Base-by-base conservation (phyloP, 53 echinoderm and acorn worm genomes). In the Echinarachnius parma region DNA sequence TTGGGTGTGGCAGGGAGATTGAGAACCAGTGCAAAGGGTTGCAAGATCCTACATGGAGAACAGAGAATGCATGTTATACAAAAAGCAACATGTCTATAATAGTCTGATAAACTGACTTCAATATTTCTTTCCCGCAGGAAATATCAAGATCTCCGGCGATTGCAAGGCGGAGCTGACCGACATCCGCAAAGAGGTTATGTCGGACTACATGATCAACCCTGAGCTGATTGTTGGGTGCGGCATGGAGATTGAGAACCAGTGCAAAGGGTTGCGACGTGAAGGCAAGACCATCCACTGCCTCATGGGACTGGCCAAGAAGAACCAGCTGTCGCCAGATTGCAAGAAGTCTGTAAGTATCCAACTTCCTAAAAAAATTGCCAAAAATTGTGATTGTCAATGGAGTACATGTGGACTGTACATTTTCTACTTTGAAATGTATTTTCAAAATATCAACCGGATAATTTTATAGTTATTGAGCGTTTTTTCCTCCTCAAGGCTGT, bases 211-310 rank as follows among this genome's bases (percentile, higher is more conserved):
- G 85, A 53, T 95, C 28, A 85, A 95, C 53, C 96, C 90, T 4
- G 90, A 87, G 69, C 81, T 95, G 19, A 78, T 95, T 36, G 34
- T 57, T 9, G 31, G 24, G 19, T 95, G 96, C 66, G 37, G 28
- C 22, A 29, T 8, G 0, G 87, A 95, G 34, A 95, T 95, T 14
- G 77, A 45, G 1, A n/a, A 5, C 0, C 30, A 64, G 0, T 85
- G 88, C 25, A 54, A 61, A 9, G 84, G 84, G 1, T 42, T 95
- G 21, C 79, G 86, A 26, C 78, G 87, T 11, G 87, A 87, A 37
- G 96, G 96, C 3, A 87, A 79, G 70, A 95, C 96, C 5, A 79
- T 95, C 29, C 90, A 95, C 57, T 95, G 96, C 44, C 64, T 95
- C 20, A 95, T 95, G 96, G 82, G 78, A 34, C 62, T 79, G 23